Conservation (phyloP, 2,797 vertebrate species). For the Atherinosoma microstoma region DNA sequence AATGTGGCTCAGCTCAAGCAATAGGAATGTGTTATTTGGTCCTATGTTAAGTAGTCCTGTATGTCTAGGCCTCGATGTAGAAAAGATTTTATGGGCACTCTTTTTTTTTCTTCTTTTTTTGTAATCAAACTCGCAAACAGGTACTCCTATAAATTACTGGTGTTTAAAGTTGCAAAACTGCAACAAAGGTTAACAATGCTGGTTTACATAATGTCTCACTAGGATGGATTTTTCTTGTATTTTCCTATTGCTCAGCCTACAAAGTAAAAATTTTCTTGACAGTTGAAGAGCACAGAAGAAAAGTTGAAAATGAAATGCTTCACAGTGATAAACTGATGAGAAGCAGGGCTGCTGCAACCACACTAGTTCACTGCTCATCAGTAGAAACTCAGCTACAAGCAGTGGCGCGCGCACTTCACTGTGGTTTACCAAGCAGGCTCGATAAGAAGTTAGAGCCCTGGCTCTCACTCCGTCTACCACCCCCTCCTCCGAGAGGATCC, state of each 20-base stretch:
- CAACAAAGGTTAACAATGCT: constrained; percentile 67
- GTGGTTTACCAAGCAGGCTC: constrained; percentile 84
- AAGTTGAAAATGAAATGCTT: constrained; percentile 70
- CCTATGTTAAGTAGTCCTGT: constrained; percentile 76
- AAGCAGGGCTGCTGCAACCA: constrained; percentile 67
- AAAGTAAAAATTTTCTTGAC: constrained; percentile 62
- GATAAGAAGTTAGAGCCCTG: constrained; percentile 85
- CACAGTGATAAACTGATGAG: constrained; percentile 84
- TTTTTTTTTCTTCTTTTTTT: constrained; percentile 1
- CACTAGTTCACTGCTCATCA: constrained; percentile 34
- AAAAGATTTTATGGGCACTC: constrained; percentile 47
- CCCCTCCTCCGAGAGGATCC: constrained; percentile 87
- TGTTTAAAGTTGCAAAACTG: constrained; percentile 37
- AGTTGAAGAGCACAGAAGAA: constrained; percentile 41
- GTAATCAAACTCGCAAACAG: constrained; percentile 14
- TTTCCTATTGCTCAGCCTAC: constrained; percentile 85
- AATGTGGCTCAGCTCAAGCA: constrained; percentile 65
- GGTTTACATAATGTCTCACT: constrained; percentile 57
- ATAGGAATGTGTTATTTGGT: constrained; percentile 84
- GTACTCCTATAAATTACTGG: constrained; percentile 21
- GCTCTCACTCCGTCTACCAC: constrained; percentile 73
- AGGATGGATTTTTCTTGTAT: constrained; percentile 21
- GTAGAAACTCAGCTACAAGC: constrained; percentile 4
- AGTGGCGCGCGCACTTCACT: constrained; percentile 63
- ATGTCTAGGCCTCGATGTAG: constrained; percentile 47